Percentiles rank a stretch among this genome's conserved stretches.
Conservation (phyloP, 30 jellyfish, hydroid and myxozoan genomes). For the Pseudorhiza aurosa region DNA sequence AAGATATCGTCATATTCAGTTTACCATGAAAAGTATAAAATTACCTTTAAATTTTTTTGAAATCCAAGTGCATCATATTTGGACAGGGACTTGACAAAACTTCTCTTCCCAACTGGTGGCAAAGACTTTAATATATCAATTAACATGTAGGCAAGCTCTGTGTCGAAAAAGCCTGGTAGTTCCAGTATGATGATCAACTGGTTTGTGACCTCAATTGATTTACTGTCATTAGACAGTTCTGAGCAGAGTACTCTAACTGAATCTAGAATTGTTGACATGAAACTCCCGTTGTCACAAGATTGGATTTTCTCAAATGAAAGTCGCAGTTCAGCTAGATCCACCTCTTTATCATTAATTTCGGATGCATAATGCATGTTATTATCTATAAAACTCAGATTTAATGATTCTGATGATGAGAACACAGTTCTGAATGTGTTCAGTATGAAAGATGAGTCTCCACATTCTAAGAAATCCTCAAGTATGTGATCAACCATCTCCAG, state of each 20-base stretch:
- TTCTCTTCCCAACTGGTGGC: conserved; percentile 11
- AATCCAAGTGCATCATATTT: conserved; percentile 29
- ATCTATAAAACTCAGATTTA: conserved; percentile 61
- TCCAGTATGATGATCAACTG: conserved; percentile 44
- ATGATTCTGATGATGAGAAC: conserved; percentile 81
- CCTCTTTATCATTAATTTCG: not conserved
- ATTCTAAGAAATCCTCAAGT: conserved; percentile 59
- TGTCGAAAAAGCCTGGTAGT: conserved; percentile 40
- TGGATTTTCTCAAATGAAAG: conserved; percentile 24
- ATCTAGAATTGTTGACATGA: conserved; percentile 38
- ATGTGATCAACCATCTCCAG: conserved; percentile 79
- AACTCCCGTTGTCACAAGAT: conserved; percentile 17
- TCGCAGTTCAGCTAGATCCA: not conserved
- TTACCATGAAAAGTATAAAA: not conserved
- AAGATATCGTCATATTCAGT: too few species aligned
- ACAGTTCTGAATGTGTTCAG: conserved; percentile 88
- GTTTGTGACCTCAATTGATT: conserved; percentile 1
- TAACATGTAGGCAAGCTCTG: conserved; percentile 13
- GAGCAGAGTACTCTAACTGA: conserved; percentile 39
- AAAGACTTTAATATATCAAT: conserved; percentile 19
- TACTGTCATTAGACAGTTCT: not conserved
- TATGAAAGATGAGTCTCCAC: conserved; percentile 83
- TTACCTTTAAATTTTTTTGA: conserved; percentile 35
- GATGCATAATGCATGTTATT: not conserved
- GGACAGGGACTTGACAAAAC: conserved; percentile 10